phyloP scores from a whole-genome alignment of 2,797 vertebrate genomes.

The Anguilla marmorata region DNA sequence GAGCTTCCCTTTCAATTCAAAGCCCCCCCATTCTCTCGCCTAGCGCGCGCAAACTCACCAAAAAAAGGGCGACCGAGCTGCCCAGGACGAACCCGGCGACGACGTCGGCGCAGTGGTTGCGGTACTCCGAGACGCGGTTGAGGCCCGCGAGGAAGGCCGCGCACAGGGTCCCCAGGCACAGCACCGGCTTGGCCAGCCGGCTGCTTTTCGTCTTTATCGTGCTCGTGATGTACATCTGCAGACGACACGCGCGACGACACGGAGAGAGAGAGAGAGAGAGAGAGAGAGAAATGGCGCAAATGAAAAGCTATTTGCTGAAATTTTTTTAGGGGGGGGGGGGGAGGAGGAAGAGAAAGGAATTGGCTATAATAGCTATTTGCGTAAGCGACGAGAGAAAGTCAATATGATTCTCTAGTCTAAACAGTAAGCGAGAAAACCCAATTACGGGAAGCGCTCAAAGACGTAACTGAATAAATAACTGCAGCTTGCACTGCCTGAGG shows the following conservation, averaged over 20 bases:
- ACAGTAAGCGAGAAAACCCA: constrained; percentile 37
- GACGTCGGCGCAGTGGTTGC: constrained; percentile 95
- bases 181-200: constrained; percentile 91
- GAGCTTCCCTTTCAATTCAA: background rate
- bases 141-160: constrained; percentile 92
- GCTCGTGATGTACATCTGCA: constrained; percentile 98
- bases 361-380: background rate
- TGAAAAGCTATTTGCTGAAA: background rate
- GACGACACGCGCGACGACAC: constrained; percentile 20
- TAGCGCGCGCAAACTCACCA: constrained; percentile 71
- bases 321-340: background rate
- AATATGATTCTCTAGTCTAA: constrained; percentile 35
- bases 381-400: constrained; percentile 2
- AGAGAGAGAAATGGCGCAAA: background rate
- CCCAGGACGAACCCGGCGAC: constrained; percentile 94
- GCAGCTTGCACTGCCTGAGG: background rate
- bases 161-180: constrained; percentile 92
- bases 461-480: constrained; percentile 34
- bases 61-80: constrained; percentile 87
- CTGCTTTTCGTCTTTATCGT: constrained; percentile 98
- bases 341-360: background rate
- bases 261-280: background rate
- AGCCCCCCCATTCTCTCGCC: background rate
- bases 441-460: constrained; percentile 23
- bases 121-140: constrained; percentile 95